Base-by-base conservation (phyloP, 2,113 vertebrate species). In the Zosterops pallidus region DNA sequence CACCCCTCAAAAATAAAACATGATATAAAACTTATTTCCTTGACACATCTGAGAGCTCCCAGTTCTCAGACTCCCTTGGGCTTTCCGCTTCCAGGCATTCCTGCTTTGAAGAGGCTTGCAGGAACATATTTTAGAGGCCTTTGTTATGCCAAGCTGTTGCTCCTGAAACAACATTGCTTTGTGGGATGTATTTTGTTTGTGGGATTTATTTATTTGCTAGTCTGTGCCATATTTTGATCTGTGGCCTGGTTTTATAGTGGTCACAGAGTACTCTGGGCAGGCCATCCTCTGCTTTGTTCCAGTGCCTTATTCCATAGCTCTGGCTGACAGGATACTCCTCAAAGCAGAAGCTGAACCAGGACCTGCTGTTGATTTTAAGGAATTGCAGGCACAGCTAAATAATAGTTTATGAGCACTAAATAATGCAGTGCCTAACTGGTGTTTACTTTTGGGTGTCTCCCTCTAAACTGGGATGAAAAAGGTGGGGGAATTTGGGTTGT, bases 21-120 rank as follows among this genome's bases (percentile, higher is more conserved):
- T 3, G 16, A 20, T 78, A 50, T 39, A 39, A 39, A 39, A 79
- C 82, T 90, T 64, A 71, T 5, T 95, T 94, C 89, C 87, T 74
- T 67, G 81, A 85, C 10, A 5, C 59, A 35, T 92, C 87, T 72
- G 84, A 91, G 83, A 62, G 50, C 81, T 95, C 84, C 93, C 70
- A 85, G 70, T 85, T 92, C 84, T 86, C 74, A 20, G 69, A 44
- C 52, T 89, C 91, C 93, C 70, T 55, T 87, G 93, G 89, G 93
- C 69, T 94, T 95, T 86, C 60, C 81, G 57, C 78, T 97, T 96
- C 92, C 92, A 94, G 64, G 59, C 83, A 50, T 80, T 91, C 63
- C 82, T 74, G 68, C 94, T 96, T 90, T 91, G 93, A 94, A 91
- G 90, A 74, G 59, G 59, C 64, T 74, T 59, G 63, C 65, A 75